Evolutionary conservation across 2,797 vertebrate species (phyloP).

Genomic region (Tympanoctomys barrerae): DNA sequence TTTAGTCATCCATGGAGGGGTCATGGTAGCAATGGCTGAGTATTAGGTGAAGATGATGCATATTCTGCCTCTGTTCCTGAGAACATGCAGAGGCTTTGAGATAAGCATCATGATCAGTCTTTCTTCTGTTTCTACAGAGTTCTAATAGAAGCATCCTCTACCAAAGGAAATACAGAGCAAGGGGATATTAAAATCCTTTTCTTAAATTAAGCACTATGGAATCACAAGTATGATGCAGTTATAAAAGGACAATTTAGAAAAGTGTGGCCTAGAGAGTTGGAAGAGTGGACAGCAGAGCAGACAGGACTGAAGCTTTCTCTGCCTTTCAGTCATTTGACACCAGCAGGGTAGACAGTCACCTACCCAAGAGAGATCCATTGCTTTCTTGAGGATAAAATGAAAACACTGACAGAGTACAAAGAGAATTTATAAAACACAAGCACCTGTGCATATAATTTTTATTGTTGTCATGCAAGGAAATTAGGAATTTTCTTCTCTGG

Average conservation of each 20-base stretch:
- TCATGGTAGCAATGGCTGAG: constrained; percentile 85
- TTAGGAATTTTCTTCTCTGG: not conserved
- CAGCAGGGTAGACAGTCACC: not conserved
- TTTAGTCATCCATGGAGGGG: constrained; percentile 83
- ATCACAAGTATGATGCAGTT: not conserved
- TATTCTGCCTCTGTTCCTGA: constrained; percentile 84
- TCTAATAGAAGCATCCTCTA: not conserved
- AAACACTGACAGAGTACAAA: not conserved
- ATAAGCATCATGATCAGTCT: constrained; percentile 80
- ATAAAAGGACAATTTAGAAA: not conserved
- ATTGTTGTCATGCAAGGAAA: not conserved
- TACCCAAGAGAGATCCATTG: not conserved
- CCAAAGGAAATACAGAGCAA: not conserved
- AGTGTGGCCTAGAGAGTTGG: not conserved
- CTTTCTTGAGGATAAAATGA: not conserved
- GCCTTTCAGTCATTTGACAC: not conserved
- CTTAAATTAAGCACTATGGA: not conserved
- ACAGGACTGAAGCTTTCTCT: rapidly evolving
- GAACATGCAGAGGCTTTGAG: constrained; percentile 80
- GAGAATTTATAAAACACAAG: not conserved
- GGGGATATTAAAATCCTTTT: not conserved
- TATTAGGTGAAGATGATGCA: constrained; percentile 83
- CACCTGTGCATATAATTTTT: rapidly evolving
- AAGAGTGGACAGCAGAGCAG: not conserved
- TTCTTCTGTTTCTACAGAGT: not conserved